Conservation (phyloP, 2,797 vertebrate species). For the Syngnathus rostellatus region DNA sequence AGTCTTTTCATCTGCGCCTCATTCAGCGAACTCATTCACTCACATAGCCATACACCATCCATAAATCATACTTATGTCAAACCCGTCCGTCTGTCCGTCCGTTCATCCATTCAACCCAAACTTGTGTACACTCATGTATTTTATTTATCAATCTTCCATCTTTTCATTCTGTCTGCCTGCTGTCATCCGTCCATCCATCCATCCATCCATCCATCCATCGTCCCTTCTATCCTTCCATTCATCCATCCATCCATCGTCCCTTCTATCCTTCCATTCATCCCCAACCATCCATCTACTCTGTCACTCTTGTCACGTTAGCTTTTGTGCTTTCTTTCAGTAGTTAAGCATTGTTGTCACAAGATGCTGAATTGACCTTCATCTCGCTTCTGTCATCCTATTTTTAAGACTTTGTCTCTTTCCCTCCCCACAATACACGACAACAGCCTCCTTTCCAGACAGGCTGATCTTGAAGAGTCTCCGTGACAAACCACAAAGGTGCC, state of each 20-base stretch:
- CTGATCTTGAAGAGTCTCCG: not conserved
- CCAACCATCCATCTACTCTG: slow-evolving; percentile 18
- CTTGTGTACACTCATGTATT: too few relatives aligned
- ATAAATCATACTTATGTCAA: not conserved
- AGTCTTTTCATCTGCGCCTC: not conserved
- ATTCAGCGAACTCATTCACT: not conserved
- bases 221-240: not conserved
- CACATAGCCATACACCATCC: not conserved
- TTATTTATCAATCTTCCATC: not conserved
- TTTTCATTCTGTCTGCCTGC: not conserved
- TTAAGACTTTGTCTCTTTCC: not conserved
- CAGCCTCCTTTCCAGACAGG: slow-evolving; percentile 6
- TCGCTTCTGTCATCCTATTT: not conserved
- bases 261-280: slow-evolving; percentile 3
- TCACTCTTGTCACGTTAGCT: slow-evolving; percentile 42
- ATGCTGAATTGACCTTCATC: not conserved
- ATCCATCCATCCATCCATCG: not conserved
- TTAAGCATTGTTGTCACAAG: slow-evolving; percentile 25
- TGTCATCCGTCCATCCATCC: not conserved
- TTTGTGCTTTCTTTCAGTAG: slow-evolving; percentile 40
- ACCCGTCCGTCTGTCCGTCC: not conserved
- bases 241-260: slow-evolving; percentile 6
- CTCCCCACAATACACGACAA: not conserved
- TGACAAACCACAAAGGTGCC: slow-evolving; percentile 6
- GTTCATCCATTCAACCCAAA: slow-evolving; percentile 12